These are phyloP conservation scores for Crambe crambe DNA, from an alignment of 37 sponge, comb jelly and placozoan genomes.

Conservation along the genomic window DNA sequence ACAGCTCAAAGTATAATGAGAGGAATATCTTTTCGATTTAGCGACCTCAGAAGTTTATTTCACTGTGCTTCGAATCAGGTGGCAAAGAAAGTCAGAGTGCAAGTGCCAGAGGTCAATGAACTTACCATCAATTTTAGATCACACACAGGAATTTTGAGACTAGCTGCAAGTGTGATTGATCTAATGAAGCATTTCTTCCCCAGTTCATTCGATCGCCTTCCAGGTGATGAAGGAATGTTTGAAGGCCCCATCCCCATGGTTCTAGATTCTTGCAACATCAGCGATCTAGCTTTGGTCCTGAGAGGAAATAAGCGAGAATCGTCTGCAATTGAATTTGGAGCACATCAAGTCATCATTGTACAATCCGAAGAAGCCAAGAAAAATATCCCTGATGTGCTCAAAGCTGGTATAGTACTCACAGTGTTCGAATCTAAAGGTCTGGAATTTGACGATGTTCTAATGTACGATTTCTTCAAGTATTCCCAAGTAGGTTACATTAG, in stretches of 20 bases:
- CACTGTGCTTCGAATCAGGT: slow-evolving; percentile 14
- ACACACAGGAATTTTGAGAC: slow-evolving; percentile 66
- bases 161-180: slow-evolving; percentile 74
- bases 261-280: slow-evolving; percentile 30
- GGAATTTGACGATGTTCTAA: slow-evolving; percentile 88
- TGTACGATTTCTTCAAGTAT: slow-evolving; percentile 85
- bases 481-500: slow-evolving; percentile 74
- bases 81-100: neutral
- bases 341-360: slow-evolving; percentile 82
- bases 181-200: slow-evolving; percentile 57
- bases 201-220: slow-evolving; percentile 61
- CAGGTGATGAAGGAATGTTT: slow-evolving; percentile 53
- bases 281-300: slow-evolving; percentile 61
- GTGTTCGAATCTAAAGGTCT: slow-evolving; percentile 87
- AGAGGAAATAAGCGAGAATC: slow-evolving; percentile 44
- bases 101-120: slow-evolving; percentile 52
- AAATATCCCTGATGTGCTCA: slow-evolving; percentile 52
- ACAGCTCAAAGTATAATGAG: slow-evolving; percentile 88
- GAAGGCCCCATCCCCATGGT: slow-evolving; percentile 65
- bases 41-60: slow-evolving; percentile 66
- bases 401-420: slow-evolving; percentile 68
- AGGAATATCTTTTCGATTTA: slow-evolving; percentile 82
- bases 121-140: slow-evolving; percentile 76
- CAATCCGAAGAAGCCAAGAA: slow-evolving; percentile 65
- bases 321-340: slow-evolving; percentile 84